Conservation (phyloP, 2,113 vertebrate species). For the Microtus pennsylvanicus region DNA sequence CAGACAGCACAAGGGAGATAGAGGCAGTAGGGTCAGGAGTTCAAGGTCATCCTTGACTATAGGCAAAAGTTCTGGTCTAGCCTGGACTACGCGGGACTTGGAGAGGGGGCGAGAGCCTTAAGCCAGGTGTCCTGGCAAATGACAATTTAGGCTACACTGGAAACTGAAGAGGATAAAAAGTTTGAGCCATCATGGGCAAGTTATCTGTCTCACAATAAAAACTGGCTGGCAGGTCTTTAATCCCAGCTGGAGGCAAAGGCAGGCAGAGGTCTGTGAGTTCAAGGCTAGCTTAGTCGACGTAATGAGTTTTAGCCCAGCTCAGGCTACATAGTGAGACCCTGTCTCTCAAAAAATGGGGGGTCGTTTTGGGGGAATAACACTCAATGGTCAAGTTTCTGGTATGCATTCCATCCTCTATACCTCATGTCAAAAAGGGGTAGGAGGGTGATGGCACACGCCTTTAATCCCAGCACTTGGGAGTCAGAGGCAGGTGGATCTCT, state of each 20-base stretch:
- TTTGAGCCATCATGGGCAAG: neutral
- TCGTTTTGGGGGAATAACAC: too few species aligned
- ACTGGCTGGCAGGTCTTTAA: neutral
- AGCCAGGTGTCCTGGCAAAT: neutral
- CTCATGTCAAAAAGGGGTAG: neutral
- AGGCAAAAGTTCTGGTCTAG: neutral
- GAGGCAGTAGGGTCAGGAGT: too few species aligned
- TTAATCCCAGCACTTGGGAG: too few species aligned
- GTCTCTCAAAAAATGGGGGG: neutral
- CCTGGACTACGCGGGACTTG: neutral
- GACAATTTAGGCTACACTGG: neutral
- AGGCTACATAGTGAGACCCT: neutral
- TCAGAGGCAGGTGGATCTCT: too few species aligned
- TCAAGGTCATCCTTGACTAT: neutral
- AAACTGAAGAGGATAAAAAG: too few species aligned
- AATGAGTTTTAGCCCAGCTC: neutral
- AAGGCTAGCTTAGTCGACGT: neutral
- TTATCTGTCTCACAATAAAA: neutral
- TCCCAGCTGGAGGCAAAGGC: neutral
- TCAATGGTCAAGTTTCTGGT: too few species aligned
- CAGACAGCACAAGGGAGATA: too few species aligned
- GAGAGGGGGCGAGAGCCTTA: neutral
- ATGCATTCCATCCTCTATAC: neutral
- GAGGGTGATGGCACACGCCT: accelerated
- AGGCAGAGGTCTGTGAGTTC: neutral